Evolutionary conservation across 23 tunicate genomes (phyloP).

Genomic region (Diplosoma virens): DNA sequence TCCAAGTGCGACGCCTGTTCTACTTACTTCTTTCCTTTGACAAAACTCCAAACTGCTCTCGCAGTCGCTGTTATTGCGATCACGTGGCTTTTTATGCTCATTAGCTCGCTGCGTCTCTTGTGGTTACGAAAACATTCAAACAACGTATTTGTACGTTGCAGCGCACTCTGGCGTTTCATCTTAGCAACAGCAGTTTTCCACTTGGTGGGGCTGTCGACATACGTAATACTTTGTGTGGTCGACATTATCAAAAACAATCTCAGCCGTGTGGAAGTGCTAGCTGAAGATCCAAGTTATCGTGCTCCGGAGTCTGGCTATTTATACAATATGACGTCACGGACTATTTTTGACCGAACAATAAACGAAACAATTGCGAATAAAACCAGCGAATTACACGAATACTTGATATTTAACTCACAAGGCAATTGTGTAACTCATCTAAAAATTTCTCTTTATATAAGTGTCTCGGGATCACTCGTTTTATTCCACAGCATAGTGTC

Average conservation of each 20-base stretch:
- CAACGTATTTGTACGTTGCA: constrained; percentile 86
- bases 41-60: constrained; percentile 33
- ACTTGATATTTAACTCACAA: neutral
- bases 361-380: too few species aligned
- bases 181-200: constrained; percentile 48
- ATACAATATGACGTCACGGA: too few species aligned
- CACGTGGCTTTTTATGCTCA: constrained; percentile 59
- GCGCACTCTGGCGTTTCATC: constrained; percentile 96
- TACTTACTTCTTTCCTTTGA: constrained; percentile 40
- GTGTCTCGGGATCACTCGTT: constrained; percentile 30
- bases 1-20: constrained; percentile 53
- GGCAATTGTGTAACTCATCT: neutral
- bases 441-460: neutral
- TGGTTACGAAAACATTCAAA: constrained; percentile 75
- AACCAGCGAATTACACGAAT: neutral
- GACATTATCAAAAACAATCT: too few species aligned
- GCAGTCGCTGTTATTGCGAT: constrained; percentile 27
- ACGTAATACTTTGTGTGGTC: constrained; percentile 40
- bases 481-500: constrained; percentile 48
- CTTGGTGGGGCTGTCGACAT: constrained; percentile 35
- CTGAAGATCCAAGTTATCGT: too few species aligned
- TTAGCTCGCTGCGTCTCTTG: constrained; percentile 58
- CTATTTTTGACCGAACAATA: too few species aligned
- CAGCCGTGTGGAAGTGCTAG: too few species aligned
- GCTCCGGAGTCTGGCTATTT: too few species aligned